Conservation (phyloP, 2,797 vertebrate species). For the Psittacula derbiana region DNA sequence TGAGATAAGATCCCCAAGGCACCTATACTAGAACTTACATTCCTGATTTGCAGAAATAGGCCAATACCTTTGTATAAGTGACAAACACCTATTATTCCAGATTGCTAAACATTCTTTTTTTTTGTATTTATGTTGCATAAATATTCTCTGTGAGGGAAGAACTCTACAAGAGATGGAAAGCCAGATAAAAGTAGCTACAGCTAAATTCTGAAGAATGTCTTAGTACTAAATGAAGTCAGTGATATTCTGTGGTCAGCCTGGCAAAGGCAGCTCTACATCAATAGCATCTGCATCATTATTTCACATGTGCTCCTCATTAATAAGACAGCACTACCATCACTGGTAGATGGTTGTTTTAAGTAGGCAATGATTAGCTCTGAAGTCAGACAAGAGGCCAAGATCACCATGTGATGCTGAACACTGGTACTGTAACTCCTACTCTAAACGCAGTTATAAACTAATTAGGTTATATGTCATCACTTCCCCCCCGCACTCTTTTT, state of each 20-base stretch:
- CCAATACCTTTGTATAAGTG: neutral
- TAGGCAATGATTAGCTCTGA: neutral
- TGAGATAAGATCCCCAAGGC: neutral
- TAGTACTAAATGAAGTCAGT: neutral
- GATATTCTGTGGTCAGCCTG: neutral
- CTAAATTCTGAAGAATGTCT: neutral
- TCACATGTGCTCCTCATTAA: neutral
- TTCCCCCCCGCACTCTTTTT: neutral
- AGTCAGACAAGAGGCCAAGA: neutral
- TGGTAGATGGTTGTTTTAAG: neutral
- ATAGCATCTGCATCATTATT: constrained; percentile 1
- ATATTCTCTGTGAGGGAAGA: neutral
- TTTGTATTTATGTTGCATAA: neutral
- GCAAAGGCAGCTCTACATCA: neutral
- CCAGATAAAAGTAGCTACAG: neutral
- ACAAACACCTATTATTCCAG: neutral
- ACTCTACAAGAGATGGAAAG: neutral
- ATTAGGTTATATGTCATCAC: neutral
- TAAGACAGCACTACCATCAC: neutral
- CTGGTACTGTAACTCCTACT: neutral
- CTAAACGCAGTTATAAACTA: neutral
- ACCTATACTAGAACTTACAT: neutral
- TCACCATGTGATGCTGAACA: neutral
- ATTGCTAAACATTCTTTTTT: neutral
- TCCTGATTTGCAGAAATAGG: neutral